These are phyloP conservation scores for Cynocephalus volans DNA, from an alignment of 2,113 vertebrate species.

Conservation along the genomic window DNA sequence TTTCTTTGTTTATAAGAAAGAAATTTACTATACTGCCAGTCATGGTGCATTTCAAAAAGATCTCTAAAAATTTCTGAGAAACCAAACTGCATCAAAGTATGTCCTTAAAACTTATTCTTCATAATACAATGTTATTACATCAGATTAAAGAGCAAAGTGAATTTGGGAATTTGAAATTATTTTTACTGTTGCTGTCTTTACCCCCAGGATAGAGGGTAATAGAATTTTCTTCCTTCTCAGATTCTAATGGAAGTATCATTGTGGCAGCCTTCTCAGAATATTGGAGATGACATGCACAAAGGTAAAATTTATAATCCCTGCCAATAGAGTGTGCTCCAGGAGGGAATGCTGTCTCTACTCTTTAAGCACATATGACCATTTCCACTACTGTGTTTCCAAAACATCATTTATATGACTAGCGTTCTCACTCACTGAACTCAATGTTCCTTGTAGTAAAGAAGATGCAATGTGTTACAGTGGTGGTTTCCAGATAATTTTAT, in stretches of 20 bases:
- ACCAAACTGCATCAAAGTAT: background rate
- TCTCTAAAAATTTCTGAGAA: background rate
- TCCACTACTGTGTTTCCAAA: background rate
- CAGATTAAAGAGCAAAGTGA: background rate
- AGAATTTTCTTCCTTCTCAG: background rate
- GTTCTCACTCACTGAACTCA: background rate
- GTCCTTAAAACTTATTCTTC: background rate
- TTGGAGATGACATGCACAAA: background rate
- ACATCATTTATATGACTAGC: background rate
- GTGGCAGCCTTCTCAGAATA: background rate
- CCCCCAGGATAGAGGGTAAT: background rate
- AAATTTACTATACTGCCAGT: background rate
- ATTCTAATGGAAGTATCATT: background rate
- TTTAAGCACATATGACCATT: background rate
- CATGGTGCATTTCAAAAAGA: background rate
- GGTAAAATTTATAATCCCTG: background rate
- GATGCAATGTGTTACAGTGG: no score
- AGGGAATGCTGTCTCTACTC: background rate
- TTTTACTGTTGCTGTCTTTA: background rate
- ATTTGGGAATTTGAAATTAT: background rate
- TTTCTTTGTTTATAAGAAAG: background rate
- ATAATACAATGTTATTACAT: background rate
- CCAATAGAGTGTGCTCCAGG: fast-evolving
- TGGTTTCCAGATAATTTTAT: background rate
- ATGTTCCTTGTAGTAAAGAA: background rate